Evolutionary conservation across 1,140 invertebrate species (phyloP).

Genomic region (Aphelinus atriplicis): DNA sequence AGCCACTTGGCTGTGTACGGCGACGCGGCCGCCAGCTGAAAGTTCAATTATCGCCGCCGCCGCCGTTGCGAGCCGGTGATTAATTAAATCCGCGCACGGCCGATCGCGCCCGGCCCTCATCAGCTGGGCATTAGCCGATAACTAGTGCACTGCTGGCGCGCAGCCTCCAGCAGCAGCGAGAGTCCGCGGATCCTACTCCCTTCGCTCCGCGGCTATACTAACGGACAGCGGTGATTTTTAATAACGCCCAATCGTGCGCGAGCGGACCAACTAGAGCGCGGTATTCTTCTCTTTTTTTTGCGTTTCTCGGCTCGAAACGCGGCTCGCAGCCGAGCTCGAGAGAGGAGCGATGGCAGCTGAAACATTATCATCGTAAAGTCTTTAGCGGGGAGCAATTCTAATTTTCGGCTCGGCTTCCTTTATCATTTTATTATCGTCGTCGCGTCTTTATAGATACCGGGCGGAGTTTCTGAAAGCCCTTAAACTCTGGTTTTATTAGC

Average conservation of each 20-base stretch:
- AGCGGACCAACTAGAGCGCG: not conserved
- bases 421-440: slow-evolving; percentile 43
- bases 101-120: slow-evolving; percentile 33
- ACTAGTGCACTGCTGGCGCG: slow-evolving; percentile 7
- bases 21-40: slow-evolving; percentile 47
- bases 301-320: too few relatives aligned
- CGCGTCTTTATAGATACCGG: slow-evolving; percentile 39
- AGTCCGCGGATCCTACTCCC: not conserved
- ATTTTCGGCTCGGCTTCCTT: slow-evolving; percentile 43
- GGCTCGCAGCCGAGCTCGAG: not conserved
- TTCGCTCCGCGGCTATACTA: not conserved
- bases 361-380: slow-evolving; percentile 42
- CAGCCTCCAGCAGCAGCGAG: slow-evolving; percentile 47
- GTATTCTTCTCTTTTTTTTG: too few relatives aligned
- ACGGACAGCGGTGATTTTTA: slow-evolving; percentile 44
- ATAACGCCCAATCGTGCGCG: not conserved
- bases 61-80: slow-evolving; percentile 44
- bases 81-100: slow-evolving; percentile 57
- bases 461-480: slow-evolving; percentile 39
- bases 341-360: slow-evolving; percentile 11
- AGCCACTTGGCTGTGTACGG: slow-evolving; percentile 35
- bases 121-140: not conserved
- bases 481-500: slow-evolving; percentile 43
- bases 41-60: slow-evolving; percentile 52
- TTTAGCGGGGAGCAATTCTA: slow-evolving; percentile 39